Base-by-base conservation (phyloP, 1,140 invertebrate genomes). In the Trachymyrmex septentrionalis region DNA sequence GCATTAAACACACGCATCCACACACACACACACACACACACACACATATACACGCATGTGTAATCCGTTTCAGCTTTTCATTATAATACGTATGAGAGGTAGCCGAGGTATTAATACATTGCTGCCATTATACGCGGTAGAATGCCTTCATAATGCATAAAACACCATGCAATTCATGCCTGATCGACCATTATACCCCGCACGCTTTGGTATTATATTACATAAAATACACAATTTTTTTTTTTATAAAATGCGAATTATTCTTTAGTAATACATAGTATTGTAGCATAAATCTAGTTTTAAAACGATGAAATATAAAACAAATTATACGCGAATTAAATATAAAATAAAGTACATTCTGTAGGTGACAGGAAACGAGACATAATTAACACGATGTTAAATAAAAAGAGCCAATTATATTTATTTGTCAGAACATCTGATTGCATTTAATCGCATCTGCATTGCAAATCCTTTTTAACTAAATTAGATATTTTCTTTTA, bases 81-180 rank as follows among this genome's bases (percentile, higher is more conserved):
- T 75, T 75, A 84, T 75, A 61, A 84, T 73, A 75, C 67, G 48
- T 84, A 50, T 24, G 69, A 84, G 55, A 82, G 69, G 38, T 61
- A 48, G 19, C 57, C 30, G 77, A 57, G 77, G 69, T 75, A 84
- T 84, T 84, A 84, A 84, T 84, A 84, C 69, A 73, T 84, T 61
- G 80, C 69, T 34, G 55, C 63, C 69, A 84, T 84, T 84, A 84
- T 84, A 44, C 48, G 38, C 80, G 80, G 69, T 84, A 75, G 80
- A 84, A 63, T 61, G 80, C 69, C 55, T 73, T 21, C n/a, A 75
- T 84, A 84, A 84, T 84, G 57, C 80, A 84, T 84, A 84, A 84
- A 84, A 84, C 55, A 84, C 67, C 38, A 73, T 61, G 80, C 80
- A 82, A 82, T 82, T 82, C 67, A 84, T 84, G 80, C 69, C 55